These are phyloP conservation scores for Gallinago jamesoni DNA, from an alignment of 2,113 vertebrate genomes.

Conservation along the genomic window DNA sequence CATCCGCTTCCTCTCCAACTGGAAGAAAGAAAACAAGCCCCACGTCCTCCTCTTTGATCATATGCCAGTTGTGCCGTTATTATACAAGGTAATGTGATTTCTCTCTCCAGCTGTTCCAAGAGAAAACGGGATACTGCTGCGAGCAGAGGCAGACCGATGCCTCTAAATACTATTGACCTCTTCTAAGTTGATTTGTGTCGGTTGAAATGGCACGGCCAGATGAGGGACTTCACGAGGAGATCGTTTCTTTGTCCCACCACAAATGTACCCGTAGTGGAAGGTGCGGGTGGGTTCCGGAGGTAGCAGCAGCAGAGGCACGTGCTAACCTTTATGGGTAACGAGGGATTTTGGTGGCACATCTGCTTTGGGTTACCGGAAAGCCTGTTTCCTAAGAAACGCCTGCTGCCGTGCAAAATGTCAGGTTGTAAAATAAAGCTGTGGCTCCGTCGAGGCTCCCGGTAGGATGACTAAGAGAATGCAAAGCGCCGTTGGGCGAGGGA, in stretches of 20 bases:
- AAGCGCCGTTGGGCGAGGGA: background rate
- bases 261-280: background rate
- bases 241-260: background rate
- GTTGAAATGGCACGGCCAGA: background rate
- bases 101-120: background rate
- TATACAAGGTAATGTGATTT: conserved; percentile 85
- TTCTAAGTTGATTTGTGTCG: fast-evolving
- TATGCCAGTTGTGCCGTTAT: conserved; percentile 80
- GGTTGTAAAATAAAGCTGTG: background rate
- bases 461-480: fast-evolving
- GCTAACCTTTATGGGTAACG: background rate
- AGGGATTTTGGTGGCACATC: background rate
- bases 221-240: background rate
- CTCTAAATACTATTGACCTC: background rate
- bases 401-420: background rate
- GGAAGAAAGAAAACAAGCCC: conserved; percentile 94
- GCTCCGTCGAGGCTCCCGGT: fast-evolving
- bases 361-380: background rate
- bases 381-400: background rate
- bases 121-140: fast-evolving
- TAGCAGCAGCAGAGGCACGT: background rate
- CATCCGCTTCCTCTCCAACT: conserved; percentile 85
- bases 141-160: background rate
- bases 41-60: conserved; percentile 93
- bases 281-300: background rate